Base-by-base conservation (phyloP, 2,888 invertebrate species). In the Saturnia japonica region DNA sequence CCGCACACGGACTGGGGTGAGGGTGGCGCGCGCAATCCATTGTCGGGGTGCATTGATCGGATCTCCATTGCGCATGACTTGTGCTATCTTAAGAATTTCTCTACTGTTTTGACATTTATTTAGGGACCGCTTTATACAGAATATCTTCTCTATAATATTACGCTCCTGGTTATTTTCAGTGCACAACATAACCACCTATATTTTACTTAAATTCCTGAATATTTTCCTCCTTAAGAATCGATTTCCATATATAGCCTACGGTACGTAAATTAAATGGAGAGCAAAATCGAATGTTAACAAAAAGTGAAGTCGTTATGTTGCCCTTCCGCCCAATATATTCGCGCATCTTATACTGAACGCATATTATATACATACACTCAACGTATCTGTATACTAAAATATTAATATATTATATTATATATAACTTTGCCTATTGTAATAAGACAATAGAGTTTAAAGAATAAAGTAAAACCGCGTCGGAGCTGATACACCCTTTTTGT, bases 21-120 rank as follows among this genome's bases (percentile, higher is more conserved):
- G 87, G 89, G 88, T 82, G 89, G 93, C 92, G 93, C 93, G 93
- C 92, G 92, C 92, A 90, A 78, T 80, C 81, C 78, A 69, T 14
- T 25, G 57, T 74, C 78, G 84, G 87, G 89, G 86, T 91, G 91
- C 93, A 93, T 94, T 91, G 93, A 93, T 93, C 93, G 91, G 80
- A 81, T 79, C 78, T 80, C 80, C 80, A 88, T 72, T 91, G 93
- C 93, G 94, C 94, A 93, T 92, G 93, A 34, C 34, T 34, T 34
- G 6, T 87, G 82, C 81, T 77, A 81, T 80, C 76, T 81, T 76
- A 73, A 80, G 79, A 77, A 80, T 78, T 85, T 83, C 87, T 86
- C 82, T 78, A 77, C 84, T 85, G 78, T 87, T 91, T 90, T 91
- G 91, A 91, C 91, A 86, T 90, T 88, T 88, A 67, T 68, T 69